Evolutionary conservation across 2,113 vertebrate species (phyloP).

Genomic region (Pogona vitticeps): DNA sequence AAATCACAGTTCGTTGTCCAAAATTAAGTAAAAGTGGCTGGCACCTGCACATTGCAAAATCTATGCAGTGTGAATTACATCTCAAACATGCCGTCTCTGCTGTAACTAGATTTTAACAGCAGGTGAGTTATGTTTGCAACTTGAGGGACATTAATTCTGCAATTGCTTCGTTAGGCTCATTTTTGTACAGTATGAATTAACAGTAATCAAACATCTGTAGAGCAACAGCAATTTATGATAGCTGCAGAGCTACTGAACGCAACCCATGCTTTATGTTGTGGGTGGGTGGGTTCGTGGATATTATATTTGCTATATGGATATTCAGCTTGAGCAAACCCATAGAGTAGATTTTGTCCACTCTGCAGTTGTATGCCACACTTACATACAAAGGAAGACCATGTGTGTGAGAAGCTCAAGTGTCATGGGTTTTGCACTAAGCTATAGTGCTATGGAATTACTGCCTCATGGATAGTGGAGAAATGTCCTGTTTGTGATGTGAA

Average conservation of each 20-base stretch:
- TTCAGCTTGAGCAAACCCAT: too few relatives aligned
- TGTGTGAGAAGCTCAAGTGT: too few relatives aligned
- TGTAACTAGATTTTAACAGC: slow-evolving; percentile 32
- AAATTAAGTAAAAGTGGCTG: accelerated
- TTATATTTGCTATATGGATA: too few relatives aligned
- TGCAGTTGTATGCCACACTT: too few relatives aligned
- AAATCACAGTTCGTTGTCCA: not conserved
- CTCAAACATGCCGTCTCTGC: not conserved
- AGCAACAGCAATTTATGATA: not conserved
- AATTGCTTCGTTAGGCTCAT: slow-evolving; percentile 25
- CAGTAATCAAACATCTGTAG: slow-evolving; percentile 31
- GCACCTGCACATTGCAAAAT: not conserved
- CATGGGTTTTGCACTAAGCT: too few relatives aligned
- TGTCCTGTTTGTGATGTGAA: too few relatives aligned
- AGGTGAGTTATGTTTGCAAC: not conserved
- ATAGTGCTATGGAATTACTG: too few relatives aligned
- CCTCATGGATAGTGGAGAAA: too few relatives aligned
- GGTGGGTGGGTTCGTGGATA: too few relatives aligned
- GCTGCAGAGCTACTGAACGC: slow-evolving; percentile 4
- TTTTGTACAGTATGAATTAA: not conserved
- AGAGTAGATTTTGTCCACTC: too few relatives aligned
- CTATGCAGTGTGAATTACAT: not conserved
- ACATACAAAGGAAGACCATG: too few relatives aligned
- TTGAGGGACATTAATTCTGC: slow-evolving; percentile 54
- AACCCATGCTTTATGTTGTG: not conserved